A percentile compares a stretch with the other conserved stretches of the same genome.
These are phyloP conservation scores for Neoseiulus cucumeris DNA, from an alignment of 1,140 invertebrate species.

Conservation along the genomic window DNA sequence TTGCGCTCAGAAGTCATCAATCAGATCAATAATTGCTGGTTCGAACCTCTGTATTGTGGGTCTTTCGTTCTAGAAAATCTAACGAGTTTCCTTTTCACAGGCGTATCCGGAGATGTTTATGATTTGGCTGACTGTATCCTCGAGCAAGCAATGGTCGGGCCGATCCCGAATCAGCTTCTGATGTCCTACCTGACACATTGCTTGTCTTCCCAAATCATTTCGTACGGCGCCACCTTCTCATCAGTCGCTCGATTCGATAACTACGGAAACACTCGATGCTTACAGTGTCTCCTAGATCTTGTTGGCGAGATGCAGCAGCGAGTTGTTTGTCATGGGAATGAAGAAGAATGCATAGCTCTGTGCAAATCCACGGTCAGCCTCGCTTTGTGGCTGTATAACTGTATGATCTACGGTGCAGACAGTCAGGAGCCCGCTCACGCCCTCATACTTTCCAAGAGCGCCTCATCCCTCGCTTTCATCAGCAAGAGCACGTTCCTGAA, in stretches of 20 bases:
- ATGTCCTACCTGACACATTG: slow-evolving; percentile 80
- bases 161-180: slow-evolving; percentile 67
- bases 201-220: slow-evolving; percentile 60
- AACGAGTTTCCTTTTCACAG: slow-evolving; percentile 38
- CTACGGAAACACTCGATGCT: slow-evolving; percentile 67
- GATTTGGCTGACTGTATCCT: slow-evolving; percentile 77
- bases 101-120: slow-evolving; percentile 71
- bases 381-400: slow-evolving; percentile 26
- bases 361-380: slow-evolving; percentile 25
- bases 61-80: too few relatives aligned
- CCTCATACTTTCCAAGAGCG: slow-evolving; percentile 27
- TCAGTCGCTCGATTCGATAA: slow-evolving; percentile 57
- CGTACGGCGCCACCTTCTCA: slow-evolving; percentile 64
- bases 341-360: slow-evolving; percentile 26
- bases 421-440: slow-evolving; percentile 19
- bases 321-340: slow-evolving; percentile 25
- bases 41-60: too few relatives aligned
- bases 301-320: slow-evolving; percentile 34
- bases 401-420: slow-evolving; percentile 24
- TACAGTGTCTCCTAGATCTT: slow-evolving; percentile 62
- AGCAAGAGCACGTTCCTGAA: slow-evolving; percentile 25
- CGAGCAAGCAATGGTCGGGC: slow-evolving; percentile 73
- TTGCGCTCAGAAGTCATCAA: too few relatives aligned
- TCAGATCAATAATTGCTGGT: too few relatives aligned
- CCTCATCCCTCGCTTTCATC: slow-evolving; percentile 26